A percentile compares a stretch with the other conserved stretches of the same genome.
phyloP scores from a whole-genome alignment of 2,797 vertebrate genomes.

The Pangasius djambal region DNA sequence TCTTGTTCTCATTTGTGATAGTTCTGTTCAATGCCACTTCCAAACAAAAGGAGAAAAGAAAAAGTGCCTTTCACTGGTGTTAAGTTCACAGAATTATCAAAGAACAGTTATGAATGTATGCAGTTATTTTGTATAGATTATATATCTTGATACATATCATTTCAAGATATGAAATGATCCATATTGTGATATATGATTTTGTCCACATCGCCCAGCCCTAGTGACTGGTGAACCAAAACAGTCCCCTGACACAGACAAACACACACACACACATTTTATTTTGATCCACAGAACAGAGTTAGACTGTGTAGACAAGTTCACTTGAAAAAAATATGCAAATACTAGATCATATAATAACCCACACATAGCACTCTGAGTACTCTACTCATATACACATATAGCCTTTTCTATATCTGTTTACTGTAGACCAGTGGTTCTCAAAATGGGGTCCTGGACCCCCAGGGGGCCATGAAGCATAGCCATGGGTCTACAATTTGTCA shows the following conservation, averaged over 20 bases:
- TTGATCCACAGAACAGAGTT: background rate
- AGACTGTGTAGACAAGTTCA: background rate
- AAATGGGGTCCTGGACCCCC: background rate
- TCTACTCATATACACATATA: background rate
- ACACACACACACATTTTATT: background rate
- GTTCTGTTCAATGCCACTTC: background rate
- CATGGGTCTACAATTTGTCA: background rate
- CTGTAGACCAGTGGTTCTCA: background rate
- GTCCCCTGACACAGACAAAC: background rate
- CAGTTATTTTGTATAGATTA: background rate
- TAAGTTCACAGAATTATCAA: background rate
- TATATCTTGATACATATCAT: background rate
- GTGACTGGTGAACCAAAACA: background rate
- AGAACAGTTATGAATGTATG: background rate
- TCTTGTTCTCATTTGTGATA: background rate
- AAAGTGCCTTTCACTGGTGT: background rate
- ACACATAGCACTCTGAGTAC: background rate
- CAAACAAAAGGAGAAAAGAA: background rate
- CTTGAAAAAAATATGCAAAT: conserved; percentile 54
- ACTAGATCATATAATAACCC: conserved; percentile 41
- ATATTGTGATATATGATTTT: background rate
- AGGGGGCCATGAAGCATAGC: background rate
- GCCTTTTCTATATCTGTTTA: too few relatives aligned
- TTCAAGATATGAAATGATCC: background rate
- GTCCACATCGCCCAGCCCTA: background rate